Evolutionary conservation across 1,140 invertebrate species (phyloP), one percentile per base, ranked within the genome.

Genomic region (Orchestia grillus): DNA sequence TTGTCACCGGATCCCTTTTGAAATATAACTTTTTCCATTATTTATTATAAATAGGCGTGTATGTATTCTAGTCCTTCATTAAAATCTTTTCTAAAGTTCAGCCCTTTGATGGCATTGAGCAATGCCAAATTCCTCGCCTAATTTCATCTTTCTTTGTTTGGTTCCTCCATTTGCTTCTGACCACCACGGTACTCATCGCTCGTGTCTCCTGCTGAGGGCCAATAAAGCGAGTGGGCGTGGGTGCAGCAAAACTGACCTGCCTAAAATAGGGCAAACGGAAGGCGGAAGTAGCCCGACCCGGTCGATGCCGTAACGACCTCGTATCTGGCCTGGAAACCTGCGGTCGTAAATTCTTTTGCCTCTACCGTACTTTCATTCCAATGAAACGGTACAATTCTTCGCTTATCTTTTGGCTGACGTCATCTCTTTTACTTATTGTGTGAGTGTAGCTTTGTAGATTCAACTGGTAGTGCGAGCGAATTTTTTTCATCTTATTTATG

Each of bases 201-300:
- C 88, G 41, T 44, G 42, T 8, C n/a, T 90, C 88, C 15, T 41
- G 41, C 88, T 90, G 42, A 90, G 41, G 41, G 43, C 36, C 88
- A 41, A 90, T 90, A 90, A 90, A 90, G 41, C 42, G 88, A 42
- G 88, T 90, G 88, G 88, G 88, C 41, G 88, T 90, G 88, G 88
- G 88, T 42, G 88, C 41, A 90, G 36, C 88, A 90, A 90, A 90
- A 90, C 88, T 90, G 88, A 90, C 88, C 88, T 41, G 41, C 11
- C 88, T 4, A 90, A 90, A 90, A 90, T 90, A 44, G 88, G 43
- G 88, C 88, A 90, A 90, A 90, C 43, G 43, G 88, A 44, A 90
- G 88, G 88, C 88, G 88, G 88, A 90, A 90, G 43, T 44, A 90
- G 43, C 88, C 16, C 15, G 62, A 28, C 43, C 41, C 41, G 88